Conservation (phyloP, 2,888 invertebrate genomes). For the Mechanitis messenoides region DNA sequence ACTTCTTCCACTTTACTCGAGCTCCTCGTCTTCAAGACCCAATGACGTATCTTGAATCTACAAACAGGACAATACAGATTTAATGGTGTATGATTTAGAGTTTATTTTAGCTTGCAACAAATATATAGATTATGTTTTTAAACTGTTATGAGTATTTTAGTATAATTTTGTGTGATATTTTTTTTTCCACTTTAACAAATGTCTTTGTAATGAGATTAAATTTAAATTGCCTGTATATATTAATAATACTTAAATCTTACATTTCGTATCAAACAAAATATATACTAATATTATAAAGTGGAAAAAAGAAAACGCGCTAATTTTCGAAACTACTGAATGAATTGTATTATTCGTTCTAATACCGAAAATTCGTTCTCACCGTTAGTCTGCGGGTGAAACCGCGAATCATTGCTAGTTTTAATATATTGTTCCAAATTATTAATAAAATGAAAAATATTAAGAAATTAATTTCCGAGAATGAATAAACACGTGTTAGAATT, state of each 20-base stretch:
- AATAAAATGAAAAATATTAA: neutral
- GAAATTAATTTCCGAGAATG: slow-evolving; percentile 23
- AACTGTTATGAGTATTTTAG: slow-evolving; percentile 42
- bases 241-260: neutral
- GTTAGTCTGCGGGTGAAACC: no score
- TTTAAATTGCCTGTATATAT: slow-evolving; percentile 7
- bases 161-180: slow-evolving; percentile 65
- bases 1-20: slow-evolving; percentile 73
- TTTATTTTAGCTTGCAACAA: slow-evolving; percentile 36
- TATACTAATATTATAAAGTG: no score
- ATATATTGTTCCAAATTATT: neutral
- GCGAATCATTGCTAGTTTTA: no score
- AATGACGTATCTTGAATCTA: slow-evolving; percentile 49
- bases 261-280: neutral
- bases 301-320: no score
- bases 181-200: slow-evolving; percentile 66
- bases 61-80: slow-evolving; percentile 12
- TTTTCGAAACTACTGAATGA: no score
- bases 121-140: slow-evolving; percentile 23
- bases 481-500: slow-evolving; percentile 26
- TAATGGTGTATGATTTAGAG: slow-evolving; percentile 35
- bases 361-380: no score
- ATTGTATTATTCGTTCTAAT: no score
- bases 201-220: slow-evolving; percentile 63
- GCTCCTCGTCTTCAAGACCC: slow-evolving; percentile 49